Evolutionary conservation across 2,797 vertebrate species (phyloP).

Genomic region (Enteromius paludinosus): DNA sequence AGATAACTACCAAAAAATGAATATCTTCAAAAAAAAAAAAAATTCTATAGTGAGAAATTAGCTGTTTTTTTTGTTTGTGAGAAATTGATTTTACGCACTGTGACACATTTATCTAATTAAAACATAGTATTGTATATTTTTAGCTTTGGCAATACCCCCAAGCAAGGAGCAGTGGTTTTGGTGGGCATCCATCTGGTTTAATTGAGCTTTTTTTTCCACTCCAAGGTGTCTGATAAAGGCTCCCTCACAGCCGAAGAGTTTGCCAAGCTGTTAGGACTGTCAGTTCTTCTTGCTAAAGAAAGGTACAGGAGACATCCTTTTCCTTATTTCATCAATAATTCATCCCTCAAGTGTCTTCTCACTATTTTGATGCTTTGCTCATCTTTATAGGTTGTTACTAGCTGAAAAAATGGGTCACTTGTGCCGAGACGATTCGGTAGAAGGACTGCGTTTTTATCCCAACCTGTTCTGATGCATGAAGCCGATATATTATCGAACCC

Average conservation of each 20-base stretch:
- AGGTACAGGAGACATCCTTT: constrained; percentile 74
- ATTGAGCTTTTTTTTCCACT: neutral
- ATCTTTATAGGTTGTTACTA: constrained; percentile 84
- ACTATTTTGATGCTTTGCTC: constrained; percentile 9
- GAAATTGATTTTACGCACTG: neutral
- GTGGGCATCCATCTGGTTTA: constrained; percentile 1
- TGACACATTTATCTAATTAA: neutral
- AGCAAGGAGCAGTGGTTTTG: neutral
- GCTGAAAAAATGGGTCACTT: constrained; percentile 98
- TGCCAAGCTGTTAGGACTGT: constrained; percentile 95
- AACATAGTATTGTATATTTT: neutral
- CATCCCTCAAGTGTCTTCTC: constrained; percentile 13
- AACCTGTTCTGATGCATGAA: constrained; percentile 87
- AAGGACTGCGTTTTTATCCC: constrained; percentile 96
- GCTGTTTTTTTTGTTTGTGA: neutral
- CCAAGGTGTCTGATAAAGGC: constrained; percentile 92
- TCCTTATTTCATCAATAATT: constrained; percentile 26
- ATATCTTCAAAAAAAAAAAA: too few relatives aligned
- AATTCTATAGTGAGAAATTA: neutral
- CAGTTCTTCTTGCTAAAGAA: constrained; percentile 96
- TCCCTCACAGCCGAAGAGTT: constrained; percentile 96
- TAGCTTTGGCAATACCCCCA: neutral
- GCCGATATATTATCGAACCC: constrained; percentile 15
- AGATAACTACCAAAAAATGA: neutral
- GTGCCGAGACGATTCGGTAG: constrained; percentile 96